Conservation (phyloP, 1,140 invertebrate genomes). For the Heliconius himera region DNA sequence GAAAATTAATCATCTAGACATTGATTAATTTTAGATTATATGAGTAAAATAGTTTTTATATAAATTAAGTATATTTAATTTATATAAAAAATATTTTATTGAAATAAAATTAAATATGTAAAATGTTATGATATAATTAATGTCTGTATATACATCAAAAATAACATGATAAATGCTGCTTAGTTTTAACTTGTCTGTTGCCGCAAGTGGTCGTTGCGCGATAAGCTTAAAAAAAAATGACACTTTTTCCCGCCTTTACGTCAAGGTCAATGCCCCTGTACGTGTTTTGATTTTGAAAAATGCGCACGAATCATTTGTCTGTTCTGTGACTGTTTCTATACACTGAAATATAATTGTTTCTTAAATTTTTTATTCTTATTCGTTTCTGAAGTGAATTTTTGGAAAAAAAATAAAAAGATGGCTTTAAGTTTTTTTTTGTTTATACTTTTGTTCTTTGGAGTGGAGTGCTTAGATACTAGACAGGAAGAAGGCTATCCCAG, state of each 20-base stretch:
- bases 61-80: too few relatives aligned
- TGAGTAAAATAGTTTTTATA: too few relatives aligned
- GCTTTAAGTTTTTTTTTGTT: background rate
- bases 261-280: slow-evolving; percentile 35
- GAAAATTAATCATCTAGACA: too few relatives aligned
- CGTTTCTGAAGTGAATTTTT: background rate
- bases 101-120: too few relatives aligned
- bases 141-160: too few relatives aligned
- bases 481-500: slow-evolving; percentile 61
- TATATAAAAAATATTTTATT: too few relatives aligned
- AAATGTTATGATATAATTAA: too few relatives aligned
- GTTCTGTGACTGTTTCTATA: slow-evolving; percentile 32
- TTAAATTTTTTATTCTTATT: slow-evolving; percentile 1
- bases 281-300: slow-evolving; percentile 42
- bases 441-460: slow-evolving; percentile 38
- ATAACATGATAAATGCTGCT: background rate
- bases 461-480: slow-evolving; percentile 40
- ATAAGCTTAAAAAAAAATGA: slow-evolving; percentile 29
- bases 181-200: slow-evolving; percentile 33
- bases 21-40: too few relatives aligned
- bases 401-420: background rate
- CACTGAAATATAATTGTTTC: slow-evolving; percentile 29
- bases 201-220: slow-evolving; percentile 28
- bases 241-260: slow-evolving; percentile 37
- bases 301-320: slow-evolving; percentile 35